phyloP scores from a whole-genome alignment of 2,113 vertebrate species.

The Parotia lawesii region DNA sequence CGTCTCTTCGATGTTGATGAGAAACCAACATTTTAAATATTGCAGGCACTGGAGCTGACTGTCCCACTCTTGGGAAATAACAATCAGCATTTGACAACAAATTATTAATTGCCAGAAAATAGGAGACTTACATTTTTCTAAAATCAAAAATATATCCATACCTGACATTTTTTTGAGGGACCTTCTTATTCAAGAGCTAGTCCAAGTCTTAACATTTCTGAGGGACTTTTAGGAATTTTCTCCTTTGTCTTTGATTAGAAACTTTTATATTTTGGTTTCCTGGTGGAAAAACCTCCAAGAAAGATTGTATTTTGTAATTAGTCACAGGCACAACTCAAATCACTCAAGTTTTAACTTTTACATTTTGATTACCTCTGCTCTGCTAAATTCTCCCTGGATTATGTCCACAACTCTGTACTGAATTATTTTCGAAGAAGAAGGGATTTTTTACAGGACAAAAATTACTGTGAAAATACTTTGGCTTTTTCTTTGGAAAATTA shows the following conservation, averaged over 20 bases:
- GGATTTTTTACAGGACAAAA: background rate
- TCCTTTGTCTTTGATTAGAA: background rate
- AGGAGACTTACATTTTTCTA: background rate
- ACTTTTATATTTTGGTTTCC: background rate
- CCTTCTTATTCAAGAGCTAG: background rate
- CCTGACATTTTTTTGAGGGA: background rate
- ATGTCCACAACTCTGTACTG: background rate
- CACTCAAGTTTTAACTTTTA: background rate
- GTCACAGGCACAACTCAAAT: background rate
- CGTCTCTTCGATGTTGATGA: background rate
- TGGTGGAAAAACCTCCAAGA: background rate
- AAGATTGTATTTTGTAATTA: background rate
- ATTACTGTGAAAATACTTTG: background rate
- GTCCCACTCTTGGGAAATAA: background rate
- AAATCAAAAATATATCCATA: background rate
- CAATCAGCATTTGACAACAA: background rate
- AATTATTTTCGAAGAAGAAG: background rate
- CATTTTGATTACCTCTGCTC: background rate
- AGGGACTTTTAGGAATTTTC: background rate
- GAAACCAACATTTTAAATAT: background rate
- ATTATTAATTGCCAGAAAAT: background rate
- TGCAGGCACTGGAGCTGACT: rapidly evolving
- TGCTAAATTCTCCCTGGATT: background rate
- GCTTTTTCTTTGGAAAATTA: background rate
- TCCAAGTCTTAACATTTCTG: background rate